Conservation (phyloP, 2,888 invertebrate genomes). For the Monoplex corrugatus region DNA sequence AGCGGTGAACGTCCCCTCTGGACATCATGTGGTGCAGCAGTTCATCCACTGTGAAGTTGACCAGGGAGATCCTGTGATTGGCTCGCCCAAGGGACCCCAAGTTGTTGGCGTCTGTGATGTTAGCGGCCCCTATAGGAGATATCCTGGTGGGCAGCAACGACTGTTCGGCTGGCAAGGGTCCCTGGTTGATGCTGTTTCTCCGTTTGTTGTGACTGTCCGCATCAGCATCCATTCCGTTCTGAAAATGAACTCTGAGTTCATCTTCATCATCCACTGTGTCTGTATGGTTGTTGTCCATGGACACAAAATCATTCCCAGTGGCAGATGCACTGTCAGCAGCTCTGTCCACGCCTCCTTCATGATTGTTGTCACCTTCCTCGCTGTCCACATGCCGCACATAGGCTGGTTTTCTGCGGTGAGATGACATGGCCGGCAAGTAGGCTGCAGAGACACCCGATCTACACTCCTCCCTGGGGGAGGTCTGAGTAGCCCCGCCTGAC, state of each 20-base stretch:
- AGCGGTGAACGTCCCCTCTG: constrained; percentile 65
- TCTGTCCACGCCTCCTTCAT: neutral
- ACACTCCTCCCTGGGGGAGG: neutral
- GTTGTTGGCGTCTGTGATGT: neutral
- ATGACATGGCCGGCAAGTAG: constrained; percentile 12
- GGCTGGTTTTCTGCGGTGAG: constrained; percentile 53
- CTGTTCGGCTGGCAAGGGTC: constrained; percentile 51
- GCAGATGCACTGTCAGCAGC: neutral
- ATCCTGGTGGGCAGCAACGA: constrained; percentile 34
- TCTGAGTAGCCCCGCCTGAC: neutral
- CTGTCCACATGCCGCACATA: constrained; percentile 49
- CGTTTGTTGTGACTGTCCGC: neutral
- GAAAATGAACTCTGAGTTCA: constrained; percentile 3
- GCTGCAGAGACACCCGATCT: neutral
- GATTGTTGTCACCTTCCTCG: neutral
- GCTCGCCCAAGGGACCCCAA: constrained; percentile 42
- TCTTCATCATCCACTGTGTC: neutral
- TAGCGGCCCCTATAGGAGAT: neutral
- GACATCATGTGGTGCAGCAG: constrained; percentile 67
- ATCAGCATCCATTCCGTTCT: neutral
- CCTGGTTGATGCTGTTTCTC: constrained; percentile 55
- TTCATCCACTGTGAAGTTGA: constrained; percentile 67
- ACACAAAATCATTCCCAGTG: neutral
- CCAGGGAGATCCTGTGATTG: constrained; percentile 64
- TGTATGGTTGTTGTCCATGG: neutral